phyloP scores from a whole-genome alignment of 2,797 vertebrate species.

The Pangasius djambal region DNA sequence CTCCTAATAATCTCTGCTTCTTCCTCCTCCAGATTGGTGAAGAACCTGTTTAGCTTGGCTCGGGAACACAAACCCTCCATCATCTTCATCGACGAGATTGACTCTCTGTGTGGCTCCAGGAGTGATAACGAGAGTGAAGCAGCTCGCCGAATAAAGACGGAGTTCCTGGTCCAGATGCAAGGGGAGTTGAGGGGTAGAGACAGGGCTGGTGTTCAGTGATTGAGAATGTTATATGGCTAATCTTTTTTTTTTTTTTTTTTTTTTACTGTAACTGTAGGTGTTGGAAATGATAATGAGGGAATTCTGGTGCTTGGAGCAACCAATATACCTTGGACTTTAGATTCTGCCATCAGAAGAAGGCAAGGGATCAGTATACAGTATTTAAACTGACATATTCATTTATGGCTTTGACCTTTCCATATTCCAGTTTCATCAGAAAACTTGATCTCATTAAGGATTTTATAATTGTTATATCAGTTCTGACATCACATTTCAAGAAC shows the following conservation, averaged over 20 bases:
- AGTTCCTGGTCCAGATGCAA: conserved; percentile 98
- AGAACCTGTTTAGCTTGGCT: conserved; percentile 93
- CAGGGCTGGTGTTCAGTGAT: not conserved
- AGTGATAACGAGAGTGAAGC: conserved; percentile 96
- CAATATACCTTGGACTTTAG: conserved; percentile 97
- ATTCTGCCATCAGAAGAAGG: conserved; percentile 95
- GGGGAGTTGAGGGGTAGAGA: conserved; percentile 67
- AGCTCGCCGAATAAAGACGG: conserved; percentile 92
- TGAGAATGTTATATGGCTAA: not conserved
- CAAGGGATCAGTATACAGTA: conserved; percentile 60
- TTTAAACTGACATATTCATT: not conserved
- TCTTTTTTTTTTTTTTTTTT: not conserved
- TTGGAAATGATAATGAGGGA: conserved; percentile 95
- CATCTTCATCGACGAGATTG: conserved; percentile 97
- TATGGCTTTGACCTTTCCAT: not conserved
- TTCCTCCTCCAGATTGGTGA: conserved; percentile 82
- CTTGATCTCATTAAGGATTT: not conserved
- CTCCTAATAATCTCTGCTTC: not conserved
- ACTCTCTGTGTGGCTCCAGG: conserved; percentile 91
- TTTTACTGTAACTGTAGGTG: conserved; percentile 72
- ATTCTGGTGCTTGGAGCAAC: conserved; percentile 93
- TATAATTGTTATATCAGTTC: not conserved
- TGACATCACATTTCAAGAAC: not conserved
- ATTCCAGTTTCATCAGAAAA: not conserved
- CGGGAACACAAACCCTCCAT: conserved; percentile 95